Conservation (phyloP, 1,140 invertebrate genomes). For the Meloidogyne exigua region DNA sequence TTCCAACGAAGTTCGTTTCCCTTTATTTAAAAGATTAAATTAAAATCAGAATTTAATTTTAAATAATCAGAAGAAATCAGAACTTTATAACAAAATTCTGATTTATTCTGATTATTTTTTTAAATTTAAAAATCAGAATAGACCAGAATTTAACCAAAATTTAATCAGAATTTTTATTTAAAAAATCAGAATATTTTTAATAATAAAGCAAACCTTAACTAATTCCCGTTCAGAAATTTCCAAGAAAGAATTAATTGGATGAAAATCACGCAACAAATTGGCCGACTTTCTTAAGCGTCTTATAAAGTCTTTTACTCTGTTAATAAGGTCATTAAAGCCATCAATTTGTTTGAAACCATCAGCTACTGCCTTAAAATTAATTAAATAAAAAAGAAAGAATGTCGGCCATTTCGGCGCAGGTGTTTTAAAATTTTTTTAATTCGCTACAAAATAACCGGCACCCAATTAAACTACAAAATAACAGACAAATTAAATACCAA, state of each 20-base stretch:
- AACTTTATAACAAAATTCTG: too few relatives aligned
- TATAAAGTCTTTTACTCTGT: not conserved
- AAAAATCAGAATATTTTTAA: not conserved
- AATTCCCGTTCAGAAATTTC: not conserved
- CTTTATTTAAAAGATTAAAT: not conserved
- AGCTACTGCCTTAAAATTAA: not conserved
- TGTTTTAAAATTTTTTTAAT: too few relatives aligned
- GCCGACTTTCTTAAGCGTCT: not conserved
- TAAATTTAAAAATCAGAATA: too few relatives aligned
- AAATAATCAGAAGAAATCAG: too few relatives aligned
- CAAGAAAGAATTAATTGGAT: not conserved
- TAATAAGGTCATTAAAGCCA: not conserved
- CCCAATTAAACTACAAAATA: too few relatives aligned
- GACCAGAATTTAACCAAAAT: too few relatives aligned
- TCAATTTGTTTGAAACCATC: slow-evolving; percentile 5
- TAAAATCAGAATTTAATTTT: too few relatives aligned
- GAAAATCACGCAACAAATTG: not conserved
- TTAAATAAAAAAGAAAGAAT: not conserved
- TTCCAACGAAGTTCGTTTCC: not conserved
- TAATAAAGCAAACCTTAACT: not conserved
- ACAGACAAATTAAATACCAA: not conserved
- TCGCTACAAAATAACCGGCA: too few relatives aligned
- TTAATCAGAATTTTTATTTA: too few relatives aligned
- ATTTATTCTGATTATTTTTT: too few relatives aligned
- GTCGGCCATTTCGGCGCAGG: too few relatives aligned